phyloP scores from a whole-genome alignment of 2,888 invertebrate species.

The Metallyticus violacea region DNA sequence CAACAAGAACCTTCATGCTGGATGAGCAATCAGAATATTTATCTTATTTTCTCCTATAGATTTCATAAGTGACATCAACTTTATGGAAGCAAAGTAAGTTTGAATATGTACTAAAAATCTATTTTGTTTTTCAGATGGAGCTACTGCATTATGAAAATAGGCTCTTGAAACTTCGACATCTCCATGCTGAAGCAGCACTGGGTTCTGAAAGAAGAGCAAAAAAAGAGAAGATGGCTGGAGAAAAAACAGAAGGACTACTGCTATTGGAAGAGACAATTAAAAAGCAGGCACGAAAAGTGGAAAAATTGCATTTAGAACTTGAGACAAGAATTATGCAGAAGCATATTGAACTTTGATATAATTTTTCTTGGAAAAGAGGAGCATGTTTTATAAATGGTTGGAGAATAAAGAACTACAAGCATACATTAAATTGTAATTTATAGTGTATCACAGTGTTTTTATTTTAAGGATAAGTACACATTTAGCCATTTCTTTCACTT shows the following conservation, averaged over 20 bases:
- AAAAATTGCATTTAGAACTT: slow-evolving; percentile 77
- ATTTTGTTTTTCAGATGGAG: slow-evolving; percentile 64
- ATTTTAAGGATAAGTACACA: too few relatives aligned
- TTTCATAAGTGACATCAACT: too few relatives aligned
- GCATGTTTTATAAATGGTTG: too few relatives aligned
- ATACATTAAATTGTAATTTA: too few relatives aligned
- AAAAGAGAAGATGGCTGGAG: slow-evolving; percentile 54
- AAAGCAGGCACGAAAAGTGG: slow-evolving; percentile 79
- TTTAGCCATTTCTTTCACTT: too few relatives aligned
- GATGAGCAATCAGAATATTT: too few relatives aligned
- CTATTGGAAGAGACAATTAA: slow-evolving; percentile 75
- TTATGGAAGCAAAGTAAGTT: too few relatives aligned
- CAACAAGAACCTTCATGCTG: too few relatives aligned
- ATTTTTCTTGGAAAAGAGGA: background rate
- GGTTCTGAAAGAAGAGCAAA: slow-evolving; percentile 64
- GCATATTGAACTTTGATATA: slow-evolving; percentile 69
- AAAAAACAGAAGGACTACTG: slow-evolving; percentile 58
- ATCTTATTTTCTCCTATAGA: too few relatives aligned
- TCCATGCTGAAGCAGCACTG: slow-evolving; percentile 78
- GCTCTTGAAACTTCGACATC: slow-evolving; percentile 74
- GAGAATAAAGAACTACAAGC: too few relatives aligned
- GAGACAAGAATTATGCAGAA: slow-evolving; percentile 72
- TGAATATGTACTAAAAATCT: background rate
- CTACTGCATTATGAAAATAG: slow-evolving; percentile 84
- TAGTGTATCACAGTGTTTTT: too few relatives aligned